Base-by-base conservation (phyloP, 2,888 invertebrate species). In the Tachina grossa region DNA sequence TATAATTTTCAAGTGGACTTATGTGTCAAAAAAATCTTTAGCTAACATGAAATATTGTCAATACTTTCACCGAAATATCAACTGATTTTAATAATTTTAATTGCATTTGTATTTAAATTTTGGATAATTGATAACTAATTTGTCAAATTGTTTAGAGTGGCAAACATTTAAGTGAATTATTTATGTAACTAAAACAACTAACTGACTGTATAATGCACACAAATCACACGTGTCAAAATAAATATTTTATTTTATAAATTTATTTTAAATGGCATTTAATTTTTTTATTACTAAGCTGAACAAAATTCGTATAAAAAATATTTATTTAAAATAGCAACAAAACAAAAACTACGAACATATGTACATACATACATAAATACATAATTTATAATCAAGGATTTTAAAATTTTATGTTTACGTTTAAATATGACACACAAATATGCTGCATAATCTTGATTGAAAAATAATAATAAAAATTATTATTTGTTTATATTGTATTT, bases 91-190 rank as follows among this genome's bases (percentile, higher is more conserved):
- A 57, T 72, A 39, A 31, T 57, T 31, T 9, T 45, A 59, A 59
- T 47, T 59, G 39, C n/a, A 49, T 49, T 49, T 31, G n/a, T 5
- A 19, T 49, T 22, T 49, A 47, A 43, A 19, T 49, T 49, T 47
- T 66, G 22, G 13, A 65, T 65, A 22, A 45, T 65, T 63, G 19
- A 63, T 45, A 63, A 43, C 43, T 63, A 63, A 65, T 65, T 65
- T 47, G 4, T 9, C 5, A 19, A 19, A 9, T 55, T 69, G 16
- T 41, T 43, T 19, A 51, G 41, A 43, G 4, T 55, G 13, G 22
- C 51, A 41, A 22, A 22, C 11, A 53, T 53, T 8, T 13, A 53
- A 53, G 5, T 13, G 41, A 16, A 39, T 19, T 16, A 68, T 51
- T 41, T 51, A 31, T 31, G 31, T 5, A 31, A 31, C 31, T 31